These are phyloP conservation scores for Empis stercorea DNA, from an alignment of 2,888 invertebrate species.

Conservation along the genomic window DNA sequence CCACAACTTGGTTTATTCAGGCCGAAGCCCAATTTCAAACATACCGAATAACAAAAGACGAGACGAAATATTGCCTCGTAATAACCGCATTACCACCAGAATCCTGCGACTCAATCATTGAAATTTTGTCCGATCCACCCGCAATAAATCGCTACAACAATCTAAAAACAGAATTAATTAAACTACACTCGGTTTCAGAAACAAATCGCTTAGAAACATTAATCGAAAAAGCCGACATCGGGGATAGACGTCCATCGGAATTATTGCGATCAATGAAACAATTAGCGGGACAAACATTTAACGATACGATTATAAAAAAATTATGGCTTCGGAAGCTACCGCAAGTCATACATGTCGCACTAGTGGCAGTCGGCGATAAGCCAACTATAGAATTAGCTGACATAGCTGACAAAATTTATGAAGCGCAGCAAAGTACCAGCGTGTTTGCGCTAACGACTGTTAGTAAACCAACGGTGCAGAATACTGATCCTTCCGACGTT, in stretches of 20 bases:
- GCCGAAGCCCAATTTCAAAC: too few species aligned
- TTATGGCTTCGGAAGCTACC: not conserved
- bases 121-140: too few species aligned
- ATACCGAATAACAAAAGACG: too few species aligned
- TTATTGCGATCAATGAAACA: not conserved
- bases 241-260: not conserved
- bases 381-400: not conserved
- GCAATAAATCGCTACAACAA: too few species aligned
- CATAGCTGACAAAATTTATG: not conserved
- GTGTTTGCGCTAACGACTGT: not conserved
- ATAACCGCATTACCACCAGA: too few species aligned
- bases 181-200: not conserved
- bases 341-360: not conserved
- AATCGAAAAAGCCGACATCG: not conserved
- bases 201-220: not conserved
- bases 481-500: not conserved
- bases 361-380: not conserved
- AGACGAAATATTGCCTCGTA: too few species aligned
- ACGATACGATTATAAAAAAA: not conserved
- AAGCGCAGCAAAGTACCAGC: not conserved
- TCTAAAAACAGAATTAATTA: not conserved
- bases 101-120: too few species aligned
- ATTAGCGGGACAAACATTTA: not conserved
- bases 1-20: too few species aligned
- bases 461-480: not conserved